Evolutionary conservation across 1,140 invertebrate species (phyloP), one percentile per base, ranked within the genome.

Genomic region (Eriocheir sinensis): DNA sequence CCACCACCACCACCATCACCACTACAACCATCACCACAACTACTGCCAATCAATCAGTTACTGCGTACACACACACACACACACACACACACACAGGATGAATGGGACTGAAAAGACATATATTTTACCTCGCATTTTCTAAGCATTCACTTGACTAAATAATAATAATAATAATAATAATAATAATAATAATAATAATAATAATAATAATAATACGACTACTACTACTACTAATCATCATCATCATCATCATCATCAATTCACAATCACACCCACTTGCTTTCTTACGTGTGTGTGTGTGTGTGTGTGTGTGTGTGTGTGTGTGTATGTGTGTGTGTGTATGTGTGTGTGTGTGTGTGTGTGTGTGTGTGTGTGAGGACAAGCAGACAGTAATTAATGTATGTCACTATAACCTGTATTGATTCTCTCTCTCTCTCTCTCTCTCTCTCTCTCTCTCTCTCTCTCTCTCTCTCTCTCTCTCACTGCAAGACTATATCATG

Each of bases 91-190:
- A n/a, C n/a, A n/a, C n/a, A n/a, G n/a, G n/a, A n/a, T n/a, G n/a
- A n/a, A n/a, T n/a, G n/a, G n/a, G n/a, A n/a, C n/a, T n/a, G n/a
- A n/a, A n/a, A n/a, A n/a, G n/a, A n/a, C n/a, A n/a, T n/a, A n/a
- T n/a, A n/a, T n/a, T n/a, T n/a, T n/a, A n/a, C n/a, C n/a, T n/a
- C n/a, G n/a, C n/a, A n/a, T n/a, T n/a, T n/a, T n/a, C 53, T 72
- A 27, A 72, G 27, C 27, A 27, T 12, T 12, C 27, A 72, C 12
- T 72, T 12, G 27, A 12, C 12, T 12, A 12, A 72, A 72, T 72
- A 72, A 72, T 72, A 72, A 72, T 72, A 72, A 72, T 72, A 72
- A 72, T 72, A 72, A 72, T 72, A 72, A 72, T 72, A 72, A 72
- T 72, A 72, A 72, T 72, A 72, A 72, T 72, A 72, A 72, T 72